A percentile compares a stretch with the other conserved stretches of the same genome.
Conservation (phyloP, 2,113 vertebrate genomes). For the Bubo bubo region DNA sequence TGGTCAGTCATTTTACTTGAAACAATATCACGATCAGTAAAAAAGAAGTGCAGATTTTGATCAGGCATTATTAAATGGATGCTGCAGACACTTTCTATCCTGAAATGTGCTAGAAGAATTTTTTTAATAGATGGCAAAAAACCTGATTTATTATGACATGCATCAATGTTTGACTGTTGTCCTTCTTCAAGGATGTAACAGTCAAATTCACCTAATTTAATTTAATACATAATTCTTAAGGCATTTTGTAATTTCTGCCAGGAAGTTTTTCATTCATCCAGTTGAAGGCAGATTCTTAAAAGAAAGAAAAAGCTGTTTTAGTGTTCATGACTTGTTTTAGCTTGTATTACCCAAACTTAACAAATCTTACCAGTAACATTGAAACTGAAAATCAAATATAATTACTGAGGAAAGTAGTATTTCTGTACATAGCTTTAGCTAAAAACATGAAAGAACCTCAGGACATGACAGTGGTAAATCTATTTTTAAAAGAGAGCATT, state of each 20-base stretch:
- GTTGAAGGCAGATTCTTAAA: background rate
- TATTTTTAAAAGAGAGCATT: constrained; percentile 26
- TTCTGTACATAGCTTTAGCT: background rate
- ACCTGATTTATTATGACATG: background rate
- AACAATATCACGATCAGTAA: background rate
- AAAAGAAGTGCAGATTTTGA: background rate
- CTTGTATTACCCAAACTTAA: background rate
- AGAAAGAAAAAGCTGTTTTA: background rate
- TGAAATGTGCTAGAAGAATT: background rate
- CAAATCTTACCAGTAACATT: background rate
- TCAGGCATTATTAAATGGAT: background rate
- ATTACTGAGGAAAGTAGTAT: background rate
- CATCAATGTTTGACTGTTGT: background rate
- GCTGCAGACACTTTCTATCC: background rate
- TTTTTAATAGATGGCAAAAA: background rate
- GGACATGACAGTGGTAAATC: background rate
- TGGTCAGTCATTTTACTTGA: background rate
- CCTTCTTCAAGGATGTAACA: background rate
- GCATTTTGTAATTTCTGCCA: background rate
- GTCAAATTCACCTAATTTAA: background rate
- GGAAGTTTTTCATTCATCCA: background rate
- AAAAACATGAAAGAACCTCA: background rate
- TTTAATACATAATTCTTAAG: background rate
- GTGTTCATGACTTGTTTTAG: background rate
- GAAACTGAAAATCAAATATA: background rate